Percentiles rank a stretch among this genome's conserved stretches.
These are phyloP conservation scores for Empis livida DNA, from an alignment of 2,888 invertebrate genomes.

Conservation along the genomic window DNA sequence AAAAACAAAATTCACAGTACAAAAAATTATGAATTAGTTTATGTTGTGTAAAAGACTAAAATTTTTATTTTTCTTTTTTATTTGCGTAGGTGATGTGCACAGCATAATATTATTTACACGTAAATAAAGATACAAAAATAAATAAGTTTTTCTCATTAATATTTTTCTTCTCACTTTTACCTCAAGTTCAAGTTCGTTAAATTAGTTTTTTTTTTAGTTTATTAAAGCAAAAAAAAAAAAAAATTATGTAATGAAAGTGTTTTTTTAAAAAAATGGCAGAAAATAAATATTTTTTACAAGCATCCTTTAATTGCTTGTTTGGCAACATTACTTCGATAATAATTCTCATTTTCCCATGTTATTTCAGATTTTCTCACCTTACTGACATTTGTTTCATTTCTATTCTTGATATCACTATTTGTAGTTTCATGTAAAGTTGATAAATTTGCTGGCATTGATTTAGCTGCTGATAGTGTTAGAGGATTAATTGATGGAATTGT, in stretches of 20 bases:
- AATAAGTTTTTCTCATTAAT: too few species aligned
- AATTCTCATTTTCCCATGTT: conserved; percentile 22
- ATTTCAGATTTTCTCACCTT: conserved; percentile 17
- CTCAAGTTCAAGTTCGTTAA: neutral
- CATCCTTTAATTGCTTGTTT: conserved; percentile 46
- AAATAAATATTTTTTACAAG: conserved; percentile 33
- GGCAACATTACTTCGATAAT: conserved; percentile 40
- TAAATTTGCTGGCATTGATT: too few species aligned
- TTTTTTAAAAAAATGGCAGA: too few species aligned
- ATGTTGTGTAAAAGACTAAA: too few species aligned
- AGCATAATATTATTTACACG: too few species aligned
- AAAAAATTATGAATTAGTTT: too few species aligned
- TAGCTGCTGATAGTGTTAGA: neutral
- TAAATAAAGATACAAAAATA: too few species aligned
- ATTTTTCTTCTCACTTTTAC: too few species aligned
- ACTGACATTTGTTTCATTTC: conserved; percentile 13
- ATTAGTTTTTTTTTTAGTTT: too few species aligned
- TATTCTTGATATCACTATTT: neutral
- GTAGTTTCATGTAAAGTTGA: neutral
- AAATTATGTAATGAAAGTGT: neutral
- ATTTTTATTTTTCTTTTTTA: too few species aligned
- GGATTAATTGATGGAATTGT: neutral
- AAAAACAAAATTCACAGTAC: too few species aligned
- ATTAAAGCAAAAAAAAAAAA: neutral
- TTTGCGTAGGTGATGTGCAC: too few species aligned